Evolutionary conservation across 1,140 invertebrate genomes (phyloP).

Genomic region (Aradophagus sp.): DNA sequence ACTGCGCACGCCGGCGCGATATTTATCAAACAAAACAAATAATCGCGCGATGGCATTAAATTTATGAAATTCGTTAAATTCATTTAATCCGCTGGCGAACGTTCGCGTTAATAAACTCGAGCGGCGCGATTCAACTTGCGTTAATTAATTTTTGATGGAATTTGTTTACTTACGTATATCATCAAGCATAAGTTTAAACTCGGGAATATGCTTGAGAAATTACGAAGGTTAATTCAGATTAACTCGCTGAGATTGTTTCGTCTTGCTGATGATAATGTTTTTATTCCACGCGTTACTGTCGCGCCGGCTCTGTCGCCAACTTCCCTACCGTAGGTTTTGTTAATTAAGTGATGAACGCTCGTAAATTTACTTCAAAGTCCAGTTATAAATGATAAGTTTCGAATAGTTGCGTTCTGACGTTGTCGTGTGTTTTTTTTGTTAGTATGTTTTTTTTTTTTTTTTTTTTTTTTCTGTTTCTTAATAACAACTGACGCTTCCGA

Average conservation of each 20-base stretch:
- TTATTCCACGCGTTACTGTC: conserved; percentile 20
- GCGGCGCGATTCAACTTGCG: conserved; percentile 9
- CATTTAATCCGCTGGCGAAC: conserved; percentile 17
- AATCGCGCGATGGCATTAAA: conserved; percentile 19
- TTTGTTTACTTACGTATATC: conserved; percentile 37
- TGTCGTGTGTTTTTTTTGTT: too few relatives aligned
- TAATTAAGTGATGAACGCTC: conserved; percentile 24
- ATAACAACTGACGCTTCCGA: too few relatives aligned
- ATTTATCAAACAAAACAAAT: conserved; percentile 16
- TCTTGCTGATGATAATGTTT: conserved; percentile 37
- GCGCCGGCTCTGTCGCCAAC: conserved; percentile 8
- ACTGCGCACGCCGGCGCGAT: conserved; percentile 1
- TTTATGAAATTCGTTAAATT: conserved; percentile 33
- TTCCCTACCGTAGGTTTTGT: conserved; percentile 18
- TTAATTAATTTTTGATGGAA: conserved; percentile 38
- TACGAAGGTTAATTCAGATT: conserved; percentile 39
- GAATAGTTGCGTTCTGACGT: too few relatives aligned
- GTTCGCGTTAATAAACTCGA: conserved; percentile 29
- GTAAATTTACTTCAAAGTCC: too few relatives aligned
- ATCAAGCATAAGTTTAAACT: conserved; percentile 30
- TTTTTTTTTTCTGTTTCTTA: too few relatives aligned
- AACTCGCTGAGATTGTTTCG: conserved; percentile 39
- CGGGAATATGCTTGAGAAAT: conserved; percentile 42
- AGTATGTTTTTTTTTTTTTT: too few relatives aligned
- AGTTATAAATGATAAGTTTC: too few relatives aligned